A percentile compares a stretch with the other conserved stretches of the same genome.
Evolutionary conservation across 2,113 vertebrate genomes (phyloP).

Genomic region (Rafetus swinhoei): DNA sequence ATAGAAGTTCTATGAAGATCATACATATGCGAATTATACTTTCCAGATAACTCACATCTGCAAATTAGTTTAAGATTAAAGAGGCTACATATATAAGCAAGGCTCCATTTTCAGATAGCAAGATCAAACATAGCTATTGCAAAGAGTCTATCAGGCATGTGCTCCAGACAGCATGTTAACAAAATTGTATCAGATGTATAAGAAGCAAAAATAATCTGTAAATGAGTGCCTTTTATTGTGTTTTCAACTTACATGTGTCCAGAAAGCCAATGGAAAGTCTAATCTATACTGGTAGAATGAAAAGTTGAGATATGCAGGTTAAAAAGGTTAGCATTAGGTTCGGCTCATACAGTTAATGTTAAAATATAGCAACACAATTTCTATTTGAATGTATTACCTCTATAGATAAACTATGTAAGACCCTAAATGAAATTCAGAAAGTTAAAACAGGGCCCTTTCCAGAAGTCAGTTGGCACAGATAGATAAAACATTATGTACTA

Average conservation of each 20-base stretch:
- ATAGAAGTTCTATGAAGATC: neutral
- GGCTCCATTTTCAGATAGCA: neutral
- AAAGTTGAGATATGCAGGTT: neutral
- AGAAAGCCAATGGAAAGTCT: neutral
- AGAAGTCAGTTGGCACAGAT: neutral
- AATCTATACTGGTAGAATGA: neutral
- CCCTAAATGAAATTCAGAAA: neutral
- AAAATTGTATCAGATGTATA: neutral
- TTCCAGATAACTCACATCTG: neutral
- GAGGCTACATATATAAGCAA: neutral
- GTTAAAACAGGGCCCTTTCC: neutral
- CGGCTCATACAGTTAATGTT: neutral
- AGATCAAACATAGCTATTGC: neutral
- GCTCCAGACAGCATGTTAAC: fast-evolving
- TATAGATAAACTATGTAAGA: neutral
- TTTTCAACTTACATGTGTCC: neutral
- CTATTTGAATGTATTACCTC: neutral
- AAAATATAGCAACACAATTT: neutral
- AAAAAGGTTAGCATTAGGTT: neutral
- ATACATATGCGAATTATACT: neutral
- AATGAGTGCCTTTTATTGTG: neutral
- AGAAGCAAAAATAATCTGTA: neutral
- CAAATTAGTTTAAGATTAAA: neutral
- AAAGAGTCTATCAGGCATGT: fast-evolving
- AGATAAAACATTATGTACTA: neutral